phyloP scores from a whole-genome alignment of 1,140 invertebrate genomes.

The Caligus rogercresseyi region DNA sequence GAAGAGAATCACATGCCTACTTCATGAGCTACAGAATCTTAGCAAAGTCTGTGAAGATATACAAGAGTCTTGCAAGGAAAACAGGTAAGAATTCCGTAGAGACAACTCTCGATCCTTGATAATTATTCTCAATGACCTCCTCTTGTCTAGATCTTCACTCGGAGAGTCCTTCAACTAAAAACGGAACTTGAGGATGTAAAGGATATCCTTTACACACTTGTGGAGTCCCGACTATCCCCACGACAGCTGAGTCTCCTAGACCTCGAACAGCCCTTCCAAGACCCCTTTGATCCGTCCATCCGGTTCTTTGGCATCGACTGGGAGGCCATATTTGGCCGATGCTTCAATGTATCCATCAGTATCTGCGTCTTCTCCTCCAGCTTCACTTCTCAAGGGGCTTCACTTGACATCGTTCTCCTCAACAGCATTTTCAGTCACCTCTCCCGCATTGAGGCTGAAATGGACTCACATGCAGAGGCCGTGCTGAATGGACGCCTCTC shows the following conservation, averaged over 20 bases:
- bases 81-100: not conserved
- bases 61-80: not conserved
- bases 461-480: not conserved
- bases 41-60: conserved; percentile 3
- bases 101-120: not conserved
- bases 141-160: conserved; percentile 5
- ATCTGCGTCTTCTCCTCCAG: not conserved
- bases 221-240: not conserved
- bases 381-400: too few species aligned
- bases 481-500: not conserved
- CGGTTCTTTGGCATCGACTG: conserved; percentile 15
- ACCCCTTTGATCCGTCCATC: conserved; percentile 5
- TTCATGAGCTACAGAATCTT: not conserved
- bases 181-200: conserved; percentile 10
- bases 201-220: not conserved
- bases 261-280: not conserved
- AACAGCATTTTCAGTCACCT: conserved; percentile 9
- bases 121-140: not conserved
- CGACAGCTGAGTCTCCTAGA: not conserved
- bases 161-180: conserved; percentile 2
- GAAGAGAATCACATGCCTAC: not conserved
- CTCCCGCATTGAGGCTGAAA: not conserved
- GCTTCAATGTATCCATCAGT: not conserved
- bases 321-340: conserved; percentile 7
- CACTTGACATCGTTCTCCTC: conserved; percentile 6